Base-by-base conservation (phyloP, 2,888 invertebrate species). In the Argynnis bischoffii region DNA sequence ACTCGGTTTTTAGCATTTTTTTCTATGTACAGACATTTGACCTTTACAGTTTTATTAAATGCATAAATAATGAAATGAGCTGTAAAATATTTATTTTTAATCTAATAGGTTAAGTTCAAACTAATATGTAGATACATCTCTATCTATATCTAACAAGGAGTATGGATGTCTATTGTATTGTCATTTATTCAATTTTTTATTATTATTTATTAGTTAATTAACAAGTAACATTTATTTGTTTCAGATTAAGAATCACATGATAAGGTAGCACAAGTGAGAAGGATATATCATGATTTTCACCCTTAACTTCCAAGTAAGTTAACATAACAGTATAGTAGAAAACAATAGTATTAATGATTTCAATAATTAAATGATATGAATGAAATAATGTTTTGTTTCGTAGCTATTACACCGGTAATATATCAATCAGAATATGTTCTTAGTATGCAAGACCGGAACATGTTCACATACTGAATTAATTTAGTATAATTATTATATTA, bases 401-500 rank as follows among this genome's bases (percentile, higher is more conserved):
- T 41, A 41, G 35, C 35, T 15, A 59, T 47, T 26, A 59, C 26
- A 26, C 16, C 15, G 15, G 55, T 14, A 26, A 14, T 55, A 64
- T 55, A 55, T 64, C 31, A 48, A 59, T 59, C 16, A 16, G 26
- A 59, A 31, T 31, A 16, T 48, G 16, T 18, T 55, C 55, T 64
- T 15, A 53, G 51, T 61, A 61, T 61, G 61, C 53, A 61, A 61
- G 31, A 61, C 50, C 61, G 51, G 51, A 3, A 41, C 41, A 53
- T 61, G 61, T 61, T 61, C 61, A 61, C 61, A 61, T 41, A 61
- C 61, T 61, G 61, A 53, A 61, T 61, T 53, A 61, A 61, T 61
- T 53, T 61, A 59, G 14, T 18, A 18, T 61, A 61, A 41, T 61
- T 41, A 51, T 61, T 50, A 51, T 53, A 61, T 61, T 41, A 53